Evolutionary conservation across 1,140 invertebrate species (phyloP).

Genomic region (Gonioctena quinquepunctata): DNA sequence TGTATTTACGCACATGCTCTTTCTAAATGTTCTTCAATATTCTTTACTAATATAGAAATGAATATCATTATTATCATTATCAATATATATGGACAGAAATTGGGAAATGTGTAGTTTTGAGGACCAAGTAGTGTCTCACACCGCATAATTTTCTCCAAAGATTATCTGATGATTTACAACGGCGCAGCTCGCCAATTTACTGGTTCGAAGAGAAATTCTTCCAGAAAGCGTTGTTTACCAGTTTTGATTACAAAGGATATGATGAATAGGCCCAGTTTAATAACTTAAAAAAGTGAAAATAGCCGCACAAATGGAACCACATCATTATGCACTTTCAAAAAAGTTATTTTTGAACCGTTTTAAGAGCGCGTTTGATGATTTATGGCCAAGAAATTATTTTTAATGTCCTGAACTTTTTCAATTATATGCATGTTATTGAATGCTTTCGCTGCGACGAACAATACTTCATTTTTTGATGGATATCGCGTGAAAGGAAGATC

Average conservation of each 20-base stretch:
- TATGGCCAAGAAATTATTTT: neutral
- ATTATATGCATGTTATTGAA: neutral
- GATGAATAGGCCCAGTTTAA: neutral
- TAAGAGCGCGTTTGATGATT: neutral
- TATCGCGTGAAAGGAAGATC: neutral
- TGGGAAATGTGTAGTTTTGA: no score
- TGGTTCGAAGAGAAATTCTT: neutral
- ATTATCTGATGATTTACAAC: neutral
- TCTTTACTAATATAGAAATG: no score
- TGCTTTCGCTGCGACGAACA: neutral
- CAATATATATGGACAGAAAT: no score
- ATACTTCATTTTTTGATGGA: neutral
- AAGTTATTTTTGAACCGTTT: neutral
- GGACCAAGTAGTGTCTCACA: neutral
- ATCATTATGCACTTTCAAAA: neutral
- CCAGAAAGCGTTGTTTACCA: neutral
- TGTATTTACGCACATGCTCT: no score
- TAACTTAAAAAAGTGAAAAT: neutral
- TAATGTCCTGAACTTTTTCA: neutral
- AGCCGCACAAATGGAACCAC: neutral
- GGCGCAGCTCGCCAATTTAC: neutral
- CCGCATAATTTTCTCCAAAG: neutral
- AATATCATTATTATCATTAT: no score
- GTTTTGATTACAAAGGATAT: neutral
- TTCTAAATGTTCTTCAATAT: no score